Conservation (phyloP, 2,797 vertebrate species). For the Pangasius djambal region DNA sequence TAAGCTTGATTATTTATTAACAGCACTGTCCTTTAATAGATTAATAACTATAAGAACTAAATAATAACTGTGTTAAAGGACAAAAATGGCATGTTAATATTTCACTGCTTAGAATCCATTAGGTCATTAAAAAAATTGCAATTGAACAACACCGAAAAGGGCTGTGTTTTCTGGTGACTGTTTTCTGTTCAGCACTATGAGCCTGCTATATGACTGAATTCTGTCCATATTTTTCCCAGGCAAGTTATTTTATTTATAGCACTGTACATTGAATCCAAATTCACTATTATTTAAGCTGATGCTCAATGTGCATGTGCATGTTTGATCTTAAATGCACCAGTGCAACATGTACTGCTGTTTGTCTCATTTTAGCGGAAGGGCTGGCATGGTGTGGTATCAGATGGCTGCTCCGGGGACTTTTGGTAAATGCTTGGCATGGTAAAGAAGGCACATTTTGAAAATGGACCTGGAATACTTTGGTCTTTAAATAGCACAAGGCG, state of each 20-base stretch:
- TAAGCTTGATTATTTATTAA: background rate
- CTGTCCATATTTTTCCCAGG: slow-evolving; percentile 41
- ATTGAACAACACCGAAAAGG: slow-evolving; percentile 11
- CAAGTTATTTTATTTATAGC: slow-evolving; percentile 42
- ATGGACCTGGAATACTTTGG: slow-evolving; percentile 72
- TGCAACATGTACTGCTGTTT: slow-evolving; percentile 46
- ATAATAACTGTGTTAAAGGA: background rate
- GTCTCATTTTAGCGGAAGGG: slow-evolving; percentile 66
- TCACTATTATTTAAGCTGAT: slow-evolving; percentile 20
- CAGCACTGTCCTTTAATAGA: background rate
- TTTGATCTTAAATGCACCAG: slow-evolving; percentile 26
- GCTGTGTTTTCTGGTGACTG: slow-evolving; percentile 16
- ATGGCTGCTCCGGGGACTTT: slow-evolving; percentile 69
- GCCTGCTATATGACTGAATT: slow-evolving; percentile 31
- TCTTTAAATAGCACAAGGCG: slow-evolving; percentile 74
- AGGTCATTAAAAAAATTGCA: background rate
- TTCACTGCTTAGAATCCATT: background rate
- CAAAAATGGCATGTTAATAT: background rate
- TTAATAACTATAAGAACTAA: too few species aligned
- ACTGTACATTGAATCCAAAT: slow-evolving; percentile 15
- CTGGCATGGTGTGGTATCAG: slow-evolving; percentile 69
- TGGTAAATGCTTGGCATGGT: slow-evolving; percentile 72
- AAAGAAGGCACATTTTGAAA: slow-evolving; percentile 63
- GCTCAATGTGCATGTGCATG: background rate
- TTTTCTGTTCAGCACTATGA: slow-evolving; percentile 36